Evolutionary conservation across 2,888 invertebrate species (phyloP), one percentile per base, ranked within the genome.

Genomic region (Cephalotes varians): DNA sequence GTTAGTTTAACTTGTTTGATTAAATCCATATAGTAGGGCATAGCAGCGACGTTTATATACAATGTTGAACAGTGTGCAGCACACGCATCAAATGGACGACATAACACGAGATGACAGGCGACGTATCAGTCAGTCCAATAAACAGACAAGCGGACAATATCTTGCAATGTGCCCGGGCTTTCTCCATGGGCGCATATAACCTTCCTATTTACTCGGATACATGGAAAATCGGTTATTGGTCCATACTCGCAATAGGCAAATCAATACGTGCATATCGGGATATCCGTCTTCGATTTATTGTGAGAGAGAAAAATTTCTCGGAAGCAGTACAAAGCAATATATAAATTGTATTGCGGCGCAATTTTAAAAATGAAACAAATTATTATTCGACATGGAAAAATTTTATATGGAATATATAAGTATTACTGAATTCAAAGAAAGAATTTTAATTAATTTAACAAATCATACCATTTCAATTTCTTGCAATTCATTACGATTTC

Each of bases 51-150:
- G 25, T 44, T 79, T 71, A 71, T 71, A 34, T 49, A 56, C 77
- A 44, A 56, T 56, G 77, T 69, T 79, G 34, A 71, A 34, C 34
- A 79, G 72, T 79, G 65, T 34, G 44, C 71, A 34, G 71, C 71
- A 71, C 71, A 56, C 77, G 25, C 56, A 44, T 79, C 77, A 79
- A 79, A 79, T 44, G 56, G 71, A 56, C 44, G 71, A 79, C 77
- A 34, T 77, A 71, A 77, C 77, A 54, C 71, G 44, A 34, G 54
- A 56, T 44, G 77, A 79, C 71, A 71, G 56, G 71, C 71, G 69
- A 79, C 77, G 44, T 79, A 79, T 79, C 77, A 77, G 77, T 69
- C 77, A 77, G 69, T 77, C 44, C 77, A 79, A 67, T 79, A 79
- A 79, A 79, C 77, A 79, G 77, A 71, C 44, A 44, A 71, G 56